Percentiles rank a stretch among this genome's conserved stretches.
Conservation (phyloP, 2,113 vertebrate species). For the Vidua macroura region DNA sequence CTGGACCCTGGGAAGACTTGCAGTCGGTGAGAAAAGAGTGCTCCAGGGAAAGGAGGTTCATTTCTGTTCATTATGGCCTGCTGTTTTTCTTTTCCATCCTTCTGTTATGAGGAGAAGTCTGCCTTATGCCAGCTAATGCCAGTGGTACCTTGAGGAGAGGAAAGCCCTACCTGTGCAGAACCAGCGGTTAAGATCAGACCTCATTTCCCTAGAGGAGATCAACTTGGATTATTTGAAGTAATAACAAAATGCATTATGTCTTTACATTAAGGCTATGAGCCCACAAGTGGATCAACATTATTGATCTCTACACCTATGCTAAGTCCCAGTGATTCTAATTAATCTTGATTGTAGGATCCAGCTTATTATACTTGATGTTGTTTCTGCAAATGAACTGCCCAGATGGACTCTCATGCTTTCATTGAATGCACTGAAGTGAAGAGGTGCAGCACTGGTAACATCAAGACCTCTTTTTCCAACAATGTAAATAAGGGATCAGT, state of each 20-base stretch:
- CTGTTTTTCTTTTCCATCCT: background rate
- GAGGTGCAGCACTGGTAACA: background rate
- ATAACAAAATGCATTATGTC: constrained; percentile 14
- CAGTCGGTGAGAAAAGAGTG: background rate
- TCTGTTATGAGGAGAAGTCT: background rate
- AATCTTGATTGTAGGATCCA: constrained; percentile 25
- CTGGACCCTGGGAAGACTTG: background rate
- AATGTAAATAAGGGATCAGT: background rate
- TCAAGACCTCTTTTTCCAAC: background rate
- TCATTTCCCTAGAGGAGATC: constrained; percentile 22
- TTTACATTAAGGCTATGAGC: constrained; percentile 44
- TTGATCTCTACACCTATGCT: constrained; percentile 8
- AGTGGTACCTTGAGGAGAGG: background rate
- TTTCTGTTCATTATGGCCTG: background rate
- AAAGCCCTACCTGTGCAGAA: background rate
- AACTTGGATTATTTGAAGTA: constrained; percentile 34
- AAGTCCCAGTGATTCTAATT: constrained; percentile 38
- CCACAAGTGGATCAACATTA: constrained; percentile 16
- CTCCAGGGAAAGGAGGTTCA: background rate
- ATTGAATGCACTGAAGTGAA: background rate
- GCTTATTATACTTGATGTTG: background rate
- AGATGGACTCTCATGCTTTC: background rate
- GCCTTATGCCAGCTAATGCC: background rate
- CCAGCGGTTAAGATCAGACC: background rate
- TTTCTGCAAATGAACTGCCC: background rate